phyloP scores from a whole-genome alignment of 2,888 invertebrate species.

The Drosophila cracens region DNA sequence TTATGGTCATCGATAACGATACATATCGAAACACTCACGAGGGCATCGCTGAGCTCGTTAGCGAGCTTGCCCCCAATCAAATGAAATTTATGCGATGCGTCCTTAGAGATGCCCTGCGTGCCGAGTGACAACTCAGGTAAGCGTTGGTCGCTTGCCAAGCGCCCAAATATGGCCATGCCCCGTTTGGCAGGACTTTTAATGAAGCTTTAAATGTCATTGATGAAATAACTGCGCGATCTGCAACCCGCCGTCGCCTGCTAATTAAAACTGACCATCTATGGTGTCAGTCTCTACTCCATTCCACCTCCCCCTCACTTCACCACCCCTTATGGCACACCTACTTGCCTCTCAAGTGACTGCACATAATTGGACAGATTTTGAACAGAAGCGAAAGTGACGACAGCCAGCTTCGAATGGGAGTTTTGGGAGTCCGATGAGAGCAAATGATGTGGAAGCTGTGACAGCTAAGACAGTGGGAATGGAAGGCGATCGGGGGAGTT shows the following conservation, averaged over 20 bases:
- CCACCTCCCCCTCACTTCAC: neutral
- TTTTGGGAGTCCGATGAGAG: conserved; percentile 12
- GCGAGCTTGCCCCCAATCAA: conserved; percentile 60
- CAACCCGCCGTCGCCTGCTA: conserved; percentile 62
- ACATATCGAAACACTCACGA: neutral
- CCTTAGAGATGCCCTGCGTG: conserved; percentile 63
- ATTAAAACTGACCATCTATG: conserved; percentile 78
- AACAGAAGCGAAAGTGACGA: conserved; percentile 71
- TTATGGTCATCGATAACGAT: conserved; percentile 6
- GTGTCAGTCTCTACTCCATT: conserved; percentile 18
- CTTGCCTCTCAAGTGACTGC: conserved; percentile 26
- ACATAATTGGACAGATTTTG: conserved; percentile 74
- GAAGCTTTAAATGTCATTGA: conserved; percentile 83
- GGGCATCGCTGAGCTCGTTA: conserved; percentile 66
- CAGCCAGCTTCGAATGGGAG: conserved; percentile 12
- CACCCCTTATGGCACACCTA: neutral
- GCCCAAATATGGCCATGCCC: conserved; percentile 73
- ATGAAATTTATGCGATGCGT: conserved; percentile 68
- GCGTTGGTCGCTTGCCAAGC: conserved; percentile 33
- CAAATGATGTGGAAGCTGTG: conserved; percentile 17
- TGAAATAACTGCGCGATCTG: conserved; percentile 71
- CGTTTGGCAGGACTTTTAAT: conserved; percentile 81
- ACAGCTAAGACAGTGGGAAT: neutral
- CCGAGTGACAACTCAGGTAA: conserved; percentile 42
- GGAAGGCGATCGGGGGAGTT: neutral